phyloP scores from a whole-genome alignment of 2,888 invertebrate genomes.

The Mythimna lalbum region DNA sequence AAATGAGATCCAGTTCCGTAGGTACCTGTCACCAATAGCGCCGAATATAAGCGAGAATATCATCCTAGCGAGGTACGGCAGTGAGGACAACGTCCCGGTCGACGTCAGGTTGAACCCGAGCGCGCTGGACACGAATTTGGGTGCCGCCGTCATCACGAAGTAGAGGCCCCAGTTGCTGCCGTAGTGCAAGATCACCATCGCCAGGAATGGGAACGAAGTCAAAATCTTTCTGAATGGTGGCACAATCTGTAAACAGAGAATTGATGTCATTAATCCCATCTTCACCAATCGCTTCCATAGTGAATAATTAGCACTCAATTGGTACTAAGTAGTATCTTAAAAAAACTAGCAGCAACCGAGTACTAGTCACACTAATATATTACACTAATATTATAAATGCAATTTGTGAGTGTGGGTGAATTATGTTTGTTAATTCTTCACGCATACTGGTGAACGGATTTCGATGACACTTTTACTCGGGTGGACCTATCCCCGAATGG shows the following conservation, averaged over 20 bases:
- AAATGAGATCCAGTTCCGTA: slow-evolving; percentile 25
- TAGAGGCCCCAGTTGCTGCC: slow-evolving; percentile 94
- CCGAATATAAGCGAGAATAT: slow-evolving; percentile 94
- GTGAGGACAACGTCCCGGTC: slow-evolving; percentile 92
- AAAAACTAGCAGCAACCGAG: too few relatives aligned
- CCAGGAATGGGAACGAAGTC: slow-evolving; percentile 93
- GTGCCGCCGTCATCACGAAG: slow-evolving; percentile 94
- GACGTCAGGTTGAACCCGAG: slow-evolving; percentile 93
- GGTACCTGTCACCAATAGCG: slow-evolving; percentile 92
- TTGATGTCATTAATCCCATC: too few relatives aligned
- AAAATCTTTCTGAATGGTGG: slow-evolving; percentile 92
- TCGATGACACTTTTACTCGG: background rate
- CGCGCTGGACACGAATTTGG: slow-evolving; percentile 93
- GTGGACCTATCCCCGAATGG: too few relatives aligned
- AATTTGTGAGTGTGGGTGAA: too few relatives aligned
- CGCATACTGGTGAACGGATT: background rate
- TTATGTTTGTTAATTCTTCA: too few relatives aligned
- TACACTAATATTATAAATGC: too few relatives aligned
- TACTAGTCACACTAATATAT: too few relatives aligned
- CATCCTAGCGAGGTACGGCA: slow-evolving; percentile 93
- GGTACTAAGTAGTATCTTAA: too few relatives aligned
- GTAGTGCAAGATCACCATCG: slow-evolving; percentile 92
- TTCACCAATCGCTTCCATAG: too few relatives aligned
- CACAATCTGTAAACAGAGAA: slow-evolving; percentile 89
- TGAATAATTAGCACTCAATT: too few relatives aligned